Percentiles rank a stretch among this genome's conserved stretches.
These are phyloP conservation scores for Rhea americana DNA, from an alignment of 2,113 vertebrate genomes.

Conservation along the genomic window DNA sequence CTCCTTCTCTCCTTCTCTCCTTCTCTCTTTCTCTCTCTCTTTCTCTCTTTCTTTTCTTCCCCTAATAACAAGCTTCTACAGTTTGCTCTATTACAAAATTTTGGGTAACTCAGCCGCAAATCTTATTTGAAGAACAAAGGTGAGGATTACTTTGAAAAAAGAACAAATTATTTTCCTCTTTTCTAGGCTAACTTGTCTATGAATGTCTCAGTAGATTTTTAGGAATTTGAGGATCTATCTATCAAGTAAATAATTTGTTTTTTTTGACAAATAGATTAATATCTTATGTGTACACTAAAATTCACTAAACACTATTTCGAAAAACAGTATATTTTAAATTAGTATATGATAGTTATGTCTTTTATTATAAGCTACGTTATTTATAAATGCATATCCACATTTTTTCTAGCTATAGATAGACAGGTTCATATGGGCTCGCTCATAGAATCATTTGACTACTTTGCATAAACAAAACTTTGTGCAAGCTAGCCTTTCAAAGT, in stretches of 20 bases:
- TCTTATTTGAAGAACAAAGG: background rate
- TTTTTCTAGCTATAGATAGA: background rate
- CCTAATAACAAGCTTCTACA: background rate
- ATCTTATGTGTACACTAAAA: background rate
- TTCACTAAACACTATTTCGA: background rate
- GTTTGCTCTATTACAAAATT: background rate
- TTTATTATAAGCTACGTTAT: background rate
- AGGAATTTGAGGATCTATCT: background rate
- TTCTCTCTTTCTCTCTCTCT: too few species aligned
- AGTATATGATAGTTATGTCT: background rate
- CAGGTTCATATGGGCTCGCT: background rate
- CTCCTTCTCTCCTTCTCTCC: too few species aligned
- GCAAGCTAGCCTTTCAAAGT: background rate
- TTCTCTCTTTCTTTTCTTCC: background rate
- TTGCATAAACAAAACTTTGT: background rate
- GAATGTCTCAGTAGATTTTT: background rate
- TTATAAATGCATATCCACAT: background rate
- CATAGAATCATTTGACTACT: background rate
- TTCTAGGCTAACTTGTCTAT: background rate
- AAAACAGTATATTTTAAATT: background rate
- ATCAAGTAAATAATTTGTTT: background rate
- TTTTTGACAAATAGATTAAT: background rate
- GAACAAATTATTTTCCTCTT: background rate
- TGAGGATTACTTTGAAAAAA: background rate
- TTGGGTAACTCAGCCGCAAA: background rate